Conservation (phyloP, 2,888 invertebrate species). For the Rhagonycha fulva region DNA sequence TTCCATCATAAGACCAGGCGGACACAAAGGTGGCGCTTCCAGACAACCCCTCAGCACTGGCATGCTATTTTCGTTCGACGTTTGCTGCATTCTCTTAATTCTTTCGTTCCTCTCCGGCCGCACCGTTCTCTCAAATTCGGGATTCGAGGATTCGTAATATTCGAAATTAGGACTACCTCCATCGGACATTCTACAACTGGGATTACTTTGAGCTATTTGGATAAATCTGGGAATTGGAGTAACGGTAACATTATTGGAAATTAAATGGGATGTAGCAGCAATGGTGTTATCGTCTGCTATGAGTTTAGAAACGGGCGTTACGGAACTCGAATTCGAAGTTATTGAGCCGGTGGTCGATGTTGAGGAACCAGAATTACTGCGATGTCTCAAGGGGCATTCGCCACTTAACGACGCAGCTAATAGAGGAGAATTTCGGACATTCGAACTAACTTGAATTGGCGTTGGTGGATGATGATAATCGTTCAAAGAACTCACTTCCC, state of each 20-base stretch:
- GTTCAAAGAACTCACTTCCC: constrained; percentile 63
- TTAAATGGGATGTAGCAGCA: constrained; percentile 68
- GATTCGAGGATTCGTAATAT: constrained; percentile 74
- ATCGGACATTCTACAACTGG: constrained; percentile 80
- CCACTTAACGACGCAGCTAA: constrained; percentile 75
- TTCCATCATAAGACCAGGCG: constrained; percentile 89
- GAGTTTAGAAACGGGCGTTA: background rate
- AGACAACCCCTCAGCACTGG: constrained; percentile 90
- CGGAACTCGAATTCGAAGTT: background rate
- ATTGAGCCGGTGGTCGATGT: constrained; percentile 55
- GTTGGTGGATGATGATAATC: constrained; percentile 57
- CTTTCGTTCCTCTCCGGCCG: constrained; percentile 49
- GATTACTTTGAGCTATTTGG: constrained; percentile 63
- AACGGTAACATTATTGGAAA: constrained; percentile 74
- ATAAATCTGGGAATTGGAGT: constrained; percentile 63
- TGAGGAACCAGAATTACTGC: constrained; percentile 73
- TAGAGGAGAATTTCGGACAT: constrained; percentile 76
- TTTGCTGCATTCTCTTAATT: background rate
- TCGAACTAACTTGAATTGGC: constrained; percentile 52
- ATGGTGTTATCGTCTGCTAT: constrained; percentile 77
- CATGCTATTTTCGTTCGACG: constrained; percentile 81
- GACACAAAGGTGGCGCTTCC: constrained; percentile 89
- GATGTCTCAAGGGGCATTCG: constrained; percentile 74
- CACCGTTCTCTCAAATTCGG: constrained; percentile 79
- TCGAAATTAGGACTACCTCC: constrained; percentile 69